phyloP scores from a whole-genome alignment of 2,888 invertebrate genomes.

The Dyspetes luteomarginatus region DNA sequence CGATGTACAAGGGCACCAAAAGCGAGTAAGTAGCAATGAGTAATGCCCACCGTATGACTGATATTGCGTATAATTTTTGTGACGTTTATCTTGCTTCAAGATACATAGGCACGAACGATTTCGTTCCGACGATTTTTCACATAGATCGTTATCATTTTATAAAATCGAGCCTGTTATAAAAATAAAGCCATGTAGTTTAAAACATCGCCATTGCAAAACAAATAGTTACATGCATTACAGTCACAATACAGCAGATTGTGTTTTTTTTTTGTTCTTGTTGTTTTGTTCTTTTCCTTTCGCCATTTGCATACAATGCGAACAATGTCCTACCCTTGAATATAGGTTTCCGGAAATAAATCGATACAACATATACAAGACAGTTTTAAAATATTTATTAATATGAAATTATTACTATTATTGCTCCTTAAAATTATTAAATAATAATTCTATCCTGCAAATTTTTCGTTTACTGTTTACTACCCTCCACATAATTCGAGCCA shows the following conservation, averaged over 20 bases:
- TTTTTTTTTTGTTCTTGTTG: conserved; percentile 16
- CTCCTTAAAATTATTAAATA: conserved; percentile 82
- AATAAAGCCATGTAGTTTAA: conserved; percentile 61
- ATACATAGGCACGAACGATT: conserved; percentile 14
- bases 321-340: conserved; percentile 25
- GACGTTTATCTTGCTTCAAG: conserved; percentile 8
- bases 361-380: conserved; percentile 75
- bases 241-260: conserved; percentile 56
- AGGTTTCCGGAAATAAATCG: conserved; percentile 75
- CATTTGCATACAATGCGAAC: conserved; percentile 2
- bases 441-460: conserved; percentile 76
- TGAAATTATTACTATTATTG: conserved; percentile 82
- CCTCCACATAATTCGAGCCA: conserved; percentile 72
- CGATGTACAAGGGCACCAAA: conserved; percentile 56
- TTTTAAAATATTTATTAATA: conserved; percentile 82
- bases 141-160: conserved; percentile 3
- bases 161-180: conserved; percentile 58
- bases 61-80: conserved; percentile 3
- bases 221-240: conserved; percentile 63
- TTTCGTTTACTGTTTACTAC: conserved; percentile 74
- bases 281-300: background rate
- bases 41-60: conserved; percentile 40
- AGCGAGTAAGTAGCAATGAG: conserved; percentile 48
- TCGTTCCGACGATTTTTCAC: background rate
- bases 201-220: conserved; percentile 64